Evolutionary conservation across 1,140 invertebrate species (phyloP).

Genomic region (Hycleus cichorii): DNA sequence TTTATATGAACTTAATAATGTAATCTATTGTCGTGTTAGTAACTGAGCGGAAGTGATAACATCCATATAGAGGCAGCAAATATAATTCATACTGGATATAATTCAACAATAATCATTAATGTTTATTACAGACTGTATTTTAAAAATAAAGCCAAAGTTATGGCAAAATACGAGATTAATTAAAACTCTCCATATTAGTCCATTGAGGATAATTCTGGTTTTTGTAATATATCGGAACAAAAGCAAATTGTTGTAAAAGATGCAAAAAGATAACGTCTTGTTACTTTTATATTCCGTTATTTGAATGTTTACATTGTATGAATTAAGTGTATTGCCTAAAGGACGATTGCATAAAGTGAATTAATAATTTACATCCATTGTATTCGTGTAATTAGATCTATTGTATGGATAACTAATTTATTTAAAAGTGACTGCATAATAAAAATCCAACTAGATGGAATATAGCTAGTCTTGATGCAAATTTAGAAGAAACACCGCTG

Average conservation of each 20-base stretch:
- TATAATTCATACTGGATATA: no score
- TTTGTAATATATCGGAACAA: background rate
- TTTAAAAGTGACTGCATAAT: conserved; percentile 11
- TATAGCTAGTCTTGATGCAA: background rate
- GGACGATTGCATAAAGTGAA: conserved; percentile 3
- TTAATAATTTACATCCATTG: conserved; percentile 8
- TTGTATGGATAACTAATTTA: conserved; percentile 1
- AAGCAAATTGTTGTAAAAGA: background rate
- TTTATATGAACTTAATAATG: conserved; percentile 20
- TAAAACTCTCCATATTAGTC: background rate
- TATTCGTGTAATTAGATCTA: conserved; percentile 8
- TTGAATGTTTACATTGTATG: conserved; percentile 2
- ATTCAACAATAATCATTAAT: no score
- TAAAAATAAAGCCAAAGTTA: no score
- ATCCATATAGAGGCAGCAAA: conserved; percentile 14
- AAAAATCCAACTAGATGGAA: conserved; percentile 5
- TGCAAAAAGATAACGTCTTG: background rate
- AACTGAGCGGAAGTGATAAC: conserved; percentile 34
- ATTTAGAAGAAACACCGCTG: background rate
- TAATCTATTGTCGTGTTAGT: conserved; percentile 31
- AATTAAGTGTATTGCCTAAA: conserved; percentile 1
- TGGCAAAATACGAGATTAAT: no score
- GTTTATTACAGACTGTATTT: no score
- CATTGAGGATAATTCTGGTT: background rate
- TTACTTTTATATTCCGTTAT: background rate